Base-by-base conservation (phyloP, 2,888 invertebrate genomes). In the Platycheirus albimanus region DNA sequence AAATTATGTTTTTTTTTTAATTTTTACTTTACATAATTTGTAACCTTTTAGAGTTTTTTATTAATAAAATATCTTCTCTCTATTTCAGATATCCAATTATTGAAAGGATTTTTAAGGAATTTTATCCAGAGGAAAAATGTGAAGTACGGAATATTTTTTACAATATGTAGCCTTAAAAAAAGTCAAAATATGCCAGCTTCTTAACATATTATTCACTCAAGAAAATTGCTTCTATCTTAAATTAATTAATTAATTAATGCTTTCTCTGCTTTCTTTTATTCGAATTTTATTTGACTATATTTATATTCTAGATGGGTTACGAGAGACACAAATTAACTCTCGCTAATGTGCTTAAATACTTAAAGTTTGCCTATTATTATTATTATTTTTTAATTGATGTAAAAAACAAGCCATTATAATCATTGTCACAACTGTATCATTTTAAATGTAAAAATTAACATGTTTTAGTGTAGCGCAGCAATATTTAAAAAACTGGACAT, bases 111-210 rank as follows among this genome's bases (percentile, higher is more conserved):
- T 91, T 88, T 85, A 90, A 89, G 86, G 88, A 89, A 85, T 67
- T 88, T 75, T 89, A 87, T 85, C 91, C 91, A 84, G 89, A 90
- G 76, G 87, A 88, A 85, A 88, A 88, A 88, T 90, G 90, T 88
- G 90, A 91, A 90, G 90, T 90, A 90, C 89, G 89, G 86, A 90
- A 90, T 85, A 86, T 88, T 84, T 89, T 90, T 86, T 89, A 87
- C 86, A 87, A 89, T 86, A 85, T 89, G 71, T 90, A 86, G 86
- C 47, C 47, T 13, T n/a, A n/a, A n/a, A n/a, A n/a, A n/a, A n/a
- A n/a, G n/a, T n/a, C n/a, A 41, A 66, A 63, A 45, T 52, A 15
- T n/a, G 41, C 66, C 66, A 66, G 58, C 63, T 54, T 81, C 41
- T 38, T 47, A 38, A 45, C 20, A 78, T 36, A n/a, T 64, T 67